Evolutionary conservation across 2,888 invertebrate genomes (phyloP).

Genomic region (Linyphia triangularis): DNA sequence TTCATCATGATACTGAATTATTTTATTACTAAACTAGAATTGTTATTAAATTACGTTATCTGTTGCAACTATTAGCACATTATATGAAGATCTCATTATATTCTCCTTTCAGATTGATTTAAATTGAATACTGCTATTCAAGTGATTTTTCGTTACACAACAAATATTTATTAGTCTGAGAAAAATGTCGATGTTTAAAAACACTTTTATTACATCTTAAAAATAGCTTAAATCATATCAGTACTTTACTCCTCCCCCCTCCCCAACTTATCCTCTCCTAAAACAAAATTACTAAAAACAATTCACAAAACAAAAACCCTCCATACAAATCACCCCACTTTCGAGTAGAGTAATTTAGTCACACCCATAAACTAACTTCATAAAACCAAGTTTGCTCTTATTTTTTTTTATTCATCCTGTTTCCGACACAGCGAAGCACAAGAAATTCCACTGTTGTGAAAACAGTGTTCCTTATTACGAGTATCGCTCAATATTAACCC

Average conservation of each 20-base stretch:
- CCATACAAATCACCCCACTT: neutral
- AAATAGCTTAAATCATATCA: neutral
- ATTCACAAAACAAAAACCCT: neutral
- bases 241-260: neutral
- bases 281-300: neutral
- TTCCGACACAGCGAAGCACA: slow-evolving; percentile 11
- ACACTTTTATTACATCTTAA: neutral
- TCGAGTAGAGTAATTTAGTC: neutral
- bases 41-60: no score
- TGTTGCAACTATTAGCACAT: no score
- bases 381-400: slow-evolving; percentile 16
- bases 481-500: slow-evolving; percentile 39
- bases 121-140: no score
- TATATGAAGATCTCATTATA: no score
- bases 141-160: no score
- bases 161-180: no score
- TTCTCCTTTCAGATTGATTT: no score
- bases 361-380: slow-evolving; percentile 17
- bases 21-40: no score
- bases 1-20: no score
- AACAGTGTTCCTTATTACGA: slow-evolving; percentile 26
- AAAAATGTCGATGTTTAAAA: neutral
- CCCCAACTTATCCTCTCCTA: neutral
- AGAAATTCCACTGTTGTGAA: neutral
- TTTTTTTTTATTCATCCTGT: neutral